Conservation (phyloP, 2,888 invertebrate species). For the Patella depressa region DNA sequence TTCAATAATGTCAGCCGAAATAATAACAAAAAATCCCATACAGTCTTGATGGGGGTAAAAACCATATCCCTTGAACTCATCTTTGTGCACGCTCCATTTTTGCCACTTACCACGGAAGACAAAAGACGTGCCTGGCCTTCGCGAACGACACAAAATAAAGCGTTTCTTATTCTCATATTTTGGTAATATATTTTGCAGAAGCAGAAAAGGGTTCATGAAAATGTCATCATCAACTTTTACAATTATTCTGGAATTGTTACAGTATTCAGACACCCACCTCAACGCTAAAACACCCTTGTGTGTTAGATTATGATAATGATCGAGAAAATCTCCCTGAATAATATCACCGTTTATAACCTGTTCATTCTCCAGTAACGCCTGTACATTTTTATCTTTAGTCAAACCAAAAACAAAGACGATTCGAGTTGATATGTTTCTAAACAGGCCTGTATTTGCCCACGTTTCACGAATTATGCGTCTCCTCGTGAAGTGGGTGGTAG, state of each 20-base stretch:
- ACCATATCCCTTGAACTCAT: conserved; percentile 53
- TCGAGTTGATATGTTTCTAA: conserved; percentile 41
- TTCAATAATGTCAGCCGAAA: conserved; percentile 55
- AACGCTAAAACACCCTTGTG: too few relatives aligned
- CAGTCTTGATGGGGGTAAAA: conserved; percentile 64
- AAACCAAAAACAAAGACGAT: conserved; percentile 46
- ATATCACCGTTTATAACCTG: conserved; percentile 50
- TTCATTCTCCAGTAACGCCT: conserved; percentile 53
- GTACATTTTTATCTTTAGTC: conserved; percentile 35
- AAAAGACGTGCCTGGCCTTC: conserved; percentile 47
- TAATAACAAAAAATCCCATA: conserved; percentile 61
- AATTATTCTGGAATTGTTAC: conserved; percentile 47
- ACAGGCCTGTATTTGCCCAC: conserved; percentile 51
- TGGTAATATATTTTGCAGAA: conserved; percentile 47
- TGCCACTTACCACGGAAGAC: conserved; percentile 44
- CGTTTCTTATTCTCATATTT: conserved; percentile 40
- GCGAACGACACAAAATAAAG: conserved; percentile 50
- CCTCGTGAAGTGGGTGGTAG: conserved; percentile 47
- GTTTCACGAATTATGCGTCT: conserved; percentile 54
- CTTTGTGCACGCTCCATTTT: conserved; percentile 55
- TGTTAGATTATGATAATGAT: too few relatives aligned
- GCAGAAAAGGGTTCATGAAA: conserved; percentile 56
- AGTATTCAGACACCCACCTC: conserved; percentile 54
- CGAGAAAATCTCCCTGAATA: conserved; percentile 48
- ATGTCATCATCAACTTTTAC: conserved; percentile 62